These are phyloP conservation scores for Bagarius yarrelli DNA, from an alignment of 2,113 vertebrate species.

Conservation along the genomic window DNA sequence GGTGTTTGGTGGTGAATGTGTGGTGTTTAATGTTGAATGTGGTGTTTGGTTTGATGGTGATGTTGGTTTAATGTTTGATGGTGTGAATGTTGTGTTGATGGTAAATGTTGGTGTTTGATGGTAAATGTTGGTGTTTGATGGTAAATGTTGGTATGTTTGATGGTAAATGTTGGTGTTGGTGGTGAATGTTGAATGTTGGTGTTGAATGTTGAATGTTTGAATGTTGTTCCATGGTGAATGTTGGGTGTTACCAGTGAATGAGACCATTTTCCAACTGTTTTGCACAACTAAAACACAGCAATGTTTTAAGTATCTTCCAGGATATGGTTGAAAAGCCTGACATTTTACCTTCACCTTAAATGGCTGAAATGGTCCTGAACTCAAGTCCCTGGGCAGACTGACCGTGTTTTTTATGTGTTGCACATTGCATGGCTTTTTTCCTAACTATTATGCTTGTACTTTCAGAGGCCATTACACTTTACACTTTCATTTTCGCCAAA, in stretches of 20 bases:
- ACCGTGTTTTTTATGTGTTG: neutral
- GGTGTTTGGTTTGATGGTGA: neutral
- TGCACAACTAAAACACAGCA: neutral
- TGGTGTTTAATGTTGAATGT: neutral
- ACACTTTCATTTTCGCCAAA: constrained; percentile 1
- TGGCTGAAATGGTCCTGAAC: neutral
- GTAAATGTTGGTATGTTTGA: no score
- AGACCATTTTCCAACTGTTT: neutral
- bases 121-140: no score
- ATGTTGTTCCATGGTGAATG: neutral
- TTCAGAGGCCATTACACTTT: constrained; percentile 23
- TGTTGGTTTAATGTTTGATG: neutral
- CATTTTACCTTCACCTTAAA: neutral
- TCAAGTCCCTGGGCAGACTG: neutral
- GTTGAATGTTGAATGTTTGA: neutral
- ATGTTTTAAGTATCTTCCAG: neutral
- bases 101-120: no score
- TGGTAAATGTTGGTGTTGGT: neutral
- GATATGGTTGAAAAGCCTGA: neutral
- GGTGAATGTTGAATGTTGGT: neutral
- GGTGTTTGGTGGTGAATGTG: neutral
- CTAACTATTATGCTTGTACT: neutral
- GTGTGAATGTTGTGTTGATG: neutral
- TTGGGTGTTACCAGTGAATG: no score
- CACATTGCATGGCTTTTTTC: constrained; percentile 17